Percentiles rank a stretch among this genome's conserved stretches.
phyloP scores from a whole-genome alignment of 2,113 vertebrate species.

The Axis porcinus region DNA sequence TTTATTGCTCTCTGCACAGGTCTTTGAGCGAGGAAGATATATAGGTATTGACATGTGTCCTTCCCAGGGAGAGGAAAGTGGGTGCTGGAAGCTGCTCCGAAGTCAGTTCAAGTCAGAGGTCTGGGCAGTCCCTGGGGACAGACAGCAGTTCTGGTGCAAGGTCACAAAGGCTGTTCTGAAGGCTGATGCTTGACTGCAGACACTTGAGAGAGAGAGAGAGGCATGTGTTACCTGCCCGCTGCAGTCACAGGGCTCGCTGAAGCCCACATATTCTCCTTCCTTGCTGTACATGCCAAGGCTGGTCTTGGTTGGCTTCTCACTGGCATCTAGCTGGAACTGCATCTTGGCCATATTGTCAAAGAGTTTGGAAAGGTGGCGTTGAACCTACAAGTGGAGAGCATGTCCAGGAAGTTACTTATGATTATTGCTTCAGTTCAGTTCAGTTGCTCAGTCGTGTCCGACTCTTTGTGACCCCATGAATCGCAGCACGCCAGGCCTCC shows the following conservation, averaged over 20 bases:
- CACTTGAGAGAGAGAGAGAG: neutral
- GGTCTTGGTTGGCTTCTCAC: constrained; percentile 80
- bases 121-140: neutral
- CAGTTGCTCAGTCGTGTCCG: too few species aligned
- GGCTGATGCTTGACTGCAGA: neutral
- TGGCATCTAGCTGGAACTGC: constrained; percentile 85
- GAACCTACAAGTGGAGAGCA: constrained; percentile 81
- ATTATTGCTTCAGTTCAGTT: neutral
- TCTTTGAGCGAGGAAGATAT: neutral
- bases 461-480: too few species aligned
- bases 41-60: neutral
- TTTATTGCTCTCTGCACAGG: neutral
- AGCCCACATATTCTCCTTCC: constrained; percentile 93
- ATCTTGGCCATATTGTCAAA: constrained; percentile 94
- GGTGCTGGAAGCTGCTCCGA: neutral
- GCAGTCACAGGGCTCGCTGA: constrained; percentile 91
- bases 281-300: constrained; percentile 95
- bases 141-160: neutral
- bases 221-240: constrained; percentile 87
- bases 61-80: neutral
- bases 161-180: neutral
- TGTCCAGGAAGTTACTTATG: neutral
- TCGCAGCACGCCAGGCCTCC: too few species aligned
- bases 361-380: constrained; percentile 94
- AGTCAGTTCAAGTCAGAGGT: neutral